Conservation (phyloP, 1,140 invertebrate species). For the Popillia japonica region DNA sequence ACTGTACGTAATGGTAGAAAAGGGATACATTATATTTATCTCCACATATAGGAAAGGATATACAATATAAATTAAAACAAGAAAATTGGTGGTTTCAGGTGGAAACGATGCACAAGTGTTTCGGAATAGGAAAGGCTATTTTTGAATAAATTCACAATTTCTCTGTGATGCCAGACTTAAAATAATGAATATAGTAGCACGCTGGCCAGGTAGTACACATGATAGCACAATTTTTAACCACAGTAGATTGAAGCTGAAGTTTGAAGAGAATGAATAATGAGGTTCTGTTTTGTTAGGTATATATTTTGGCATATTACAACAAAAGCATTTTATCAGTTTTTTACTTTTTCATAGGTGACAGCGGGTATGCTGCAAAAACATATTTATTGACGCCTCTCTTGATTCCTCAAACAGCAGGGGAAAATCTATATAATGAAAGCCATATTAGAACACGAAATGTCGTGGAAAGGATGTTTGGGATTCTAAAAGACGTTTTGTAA, state of each 20-base stretch:
- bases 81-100: slow-evolving; percentile 25
- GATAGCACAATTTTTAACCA: slow-evolving; percentile 55
- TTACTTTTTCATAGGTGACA: slow-evolving; percentile 10
- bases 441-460: slow-evolving; percentile 58
- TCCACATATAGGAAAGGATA: background rate
- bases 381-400: background rate
- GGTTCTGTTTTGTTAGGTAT: slow-evolving; percentile 2
- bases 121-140: slow-evolving; percentile 59
- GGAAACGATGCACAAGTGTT: slow-evolving; percentile 54
- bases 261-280: background rate
- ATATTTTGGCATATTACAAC: background rate
- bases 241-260: background rate
- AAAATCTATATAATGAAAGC: slow-evolving; percentile 48
- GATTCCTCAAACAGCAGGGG: slow-evolving; percentile 34
- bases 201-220: slow-evolving; percentile 57
- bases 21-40: no score
- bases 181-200: slow-evolving; percentile 56
- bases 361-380: background rate
- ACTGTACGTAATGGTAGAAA: no score
- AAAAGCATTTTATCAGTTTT: background rate
- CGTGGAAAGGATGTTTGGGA: slow-evolving; percentile 52
- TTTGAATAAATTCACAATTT: slow-evolving; percentile 59
- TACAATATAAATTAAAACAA: background rate
- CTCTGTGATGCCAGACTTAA: slow-evolving; percentile 50
- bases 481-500: slow-evolving; percentile 53